These are phyloP conservation scores for Lucilia cuprina DNA, from an alignment of 1,140 invertebrate genomes.

Conservation along the genomic window DNA sequence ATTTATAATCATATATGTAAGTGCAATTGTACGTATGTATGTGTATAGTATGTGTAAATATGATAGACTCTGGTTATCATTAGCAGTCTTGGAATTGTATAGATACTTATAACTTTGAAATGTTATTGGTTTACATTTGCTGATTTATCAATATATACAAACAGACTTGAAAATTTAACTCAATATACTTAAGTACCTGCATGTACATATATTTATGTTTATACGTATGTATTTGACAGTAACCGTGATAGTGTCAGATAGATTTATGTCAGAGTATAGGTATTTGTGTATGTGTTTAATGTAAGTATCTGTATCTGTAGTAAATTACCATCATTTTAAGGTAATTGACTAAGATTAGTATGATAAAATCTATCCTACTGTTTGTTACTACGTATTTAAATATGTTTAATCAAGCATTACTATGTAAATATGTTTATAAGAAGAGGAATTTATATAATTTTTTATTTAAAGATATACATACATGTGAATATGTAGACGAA, in stretches of 20 bases:
- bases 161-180: slow-evolving; percentile 15
- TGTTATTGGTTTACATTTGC: not conserved
- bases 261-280: not conserved
- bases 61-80: too few relatives aligned
- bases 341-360: not conserved
- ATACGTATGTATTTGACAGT: not conserved
- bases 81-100: too few relatives aligned
- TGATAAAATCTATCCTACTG: too few relatives aligned
- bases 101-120: not conserved
- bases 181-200: not conserved
- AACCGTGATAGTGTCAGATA: not conserved
- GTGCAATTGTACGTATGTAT: too few relatives aligned
- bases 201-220: not conserved
- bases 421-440: not conserved
- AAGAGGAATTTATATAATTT: not conserved
- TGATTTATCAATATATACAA: not conserved
- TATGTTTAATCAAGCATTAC: not conserved
- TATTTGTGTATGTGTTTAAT: not conserved
- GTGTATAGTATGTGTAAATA: too few relatives aligned
- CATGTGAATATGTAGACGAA: too few relatives aligned
- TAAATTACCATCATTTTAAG: slow-evolving; percentile 22
- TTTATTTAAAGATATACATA: too few relatives aligned
- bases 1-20: too few relatives aligned
- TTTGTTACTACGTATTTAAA: not conserved
- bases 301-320: not conserved